Evolutionary conservation across 2,888 invertebrate species (phyloP).

Genomic region (Conomelus anceps): DNA sequence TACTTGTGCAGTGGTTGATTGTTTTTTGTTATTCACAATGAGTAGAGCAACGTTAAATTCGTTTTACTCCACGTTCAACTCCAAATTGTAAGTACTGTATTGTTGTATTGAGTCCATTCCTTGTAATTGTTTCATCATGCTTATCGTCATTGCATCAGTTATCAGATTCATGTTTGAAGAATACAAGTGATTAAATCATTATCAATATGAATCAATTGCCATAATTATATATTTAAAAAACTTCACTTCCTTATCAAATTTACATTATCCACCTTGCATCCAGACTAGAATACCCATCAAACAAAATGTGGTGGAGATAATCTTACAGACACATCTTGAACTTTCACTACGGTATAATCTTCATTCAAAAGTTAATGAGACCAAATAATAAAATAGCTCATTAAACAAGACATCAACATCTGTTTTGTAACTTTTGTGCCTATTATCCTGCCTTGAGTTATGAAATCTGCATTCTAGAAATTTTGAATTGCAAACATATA

Average conservation of each 20-base stretch:
- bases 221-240: not conserved
- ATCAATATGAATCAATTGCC: not conserved
- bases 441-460: too few species aligned
- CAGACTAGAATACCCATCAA: too few species aligned
- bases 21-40: not conserved
- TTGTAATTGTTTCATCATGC: not conserved
- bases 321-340: too few species aligned
- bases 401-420: too few species aligned
- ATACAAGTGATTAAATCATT: not conserved
- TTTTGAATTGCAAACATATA: too few species aligned
- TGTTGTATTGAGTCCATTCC: not conserved
- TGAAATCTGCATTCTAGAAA: too few species aligned
- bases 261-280: not conserved
- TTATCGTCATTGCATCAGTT: not conserved
- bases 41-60: conserved; percentile 20
- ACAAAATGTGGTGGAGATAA: too few species aligned
- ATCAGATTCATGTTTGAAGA: not conserved
- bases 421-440: too few species aligned
- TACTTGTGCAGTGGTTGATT: not conserved
- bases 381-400: too few species aligned
- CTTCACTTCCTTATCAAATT: not conserved
- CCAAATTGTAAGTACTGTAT: conserved; percentile 27
- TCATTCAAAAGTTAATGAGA: too few species aligned
- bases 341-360: too few species aligned
- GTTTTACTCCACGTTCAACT: conserved; percentile 27